These are phyloP conservation scores for Plectus sambesii DNA, from an alignment of 1,140 invertebrate genomes.

Conservation along the genomic window DNA sequence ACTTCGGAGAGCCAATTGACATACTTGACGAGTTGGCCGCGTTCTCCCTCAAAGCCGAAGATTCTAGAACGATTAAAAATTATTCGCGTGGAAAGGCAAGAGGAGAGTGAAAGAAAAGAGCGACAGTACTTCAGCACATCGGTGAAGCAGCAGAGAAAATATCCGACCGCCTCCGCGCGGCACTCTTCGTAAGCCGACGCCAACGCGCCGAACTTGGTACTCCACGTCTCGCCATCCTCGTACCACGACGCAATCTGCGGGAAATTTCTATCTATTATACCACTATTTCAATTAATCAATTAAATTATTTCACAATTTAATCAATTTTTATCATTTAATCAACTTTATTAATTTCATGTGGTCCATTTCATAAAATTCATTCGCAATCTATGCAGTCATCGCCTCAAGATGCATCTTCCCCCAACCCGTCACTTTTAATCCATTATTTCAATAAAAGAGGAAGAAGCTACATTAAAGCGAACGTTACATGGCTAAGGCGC, in stretches of 20 bases:
- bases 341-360: no score
- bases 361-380: no score
- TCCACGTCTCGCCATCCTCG: constrained; percentile 73
- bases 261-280: no score
- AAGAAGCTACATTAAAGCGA: no score
- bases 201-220: constrained; percentile 74
- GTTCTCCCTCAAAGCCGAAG: constrained; percentile 65
- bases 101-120: not conserved
- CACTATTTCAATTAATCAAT: no score
- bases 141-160: constrained; percentile 66
- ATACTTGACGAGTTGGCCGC: constrained; percentile 71
- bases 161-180: constrained; percentile 79
- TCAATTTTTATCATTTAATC: no score
- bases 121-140: constrained; percentile 59
- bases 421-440: no score
- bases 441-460: no score
- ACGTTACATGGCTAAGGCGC: no score
- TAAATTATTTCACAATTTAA: no score
- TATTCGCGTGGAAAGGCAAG: not conserved
- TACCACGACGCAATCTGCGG: constrained; percentile 53
- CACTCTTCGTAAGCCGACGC: constrained; percentile 86
- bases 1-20: constrained; percentile 79
- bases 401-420: no score
- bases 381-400: no score
- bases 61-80: constrained; percentile 54